phyloP scores from a whole-genome alignment of 2,888 invertebrate species.

The Leucoptera coffeella region DNA sequence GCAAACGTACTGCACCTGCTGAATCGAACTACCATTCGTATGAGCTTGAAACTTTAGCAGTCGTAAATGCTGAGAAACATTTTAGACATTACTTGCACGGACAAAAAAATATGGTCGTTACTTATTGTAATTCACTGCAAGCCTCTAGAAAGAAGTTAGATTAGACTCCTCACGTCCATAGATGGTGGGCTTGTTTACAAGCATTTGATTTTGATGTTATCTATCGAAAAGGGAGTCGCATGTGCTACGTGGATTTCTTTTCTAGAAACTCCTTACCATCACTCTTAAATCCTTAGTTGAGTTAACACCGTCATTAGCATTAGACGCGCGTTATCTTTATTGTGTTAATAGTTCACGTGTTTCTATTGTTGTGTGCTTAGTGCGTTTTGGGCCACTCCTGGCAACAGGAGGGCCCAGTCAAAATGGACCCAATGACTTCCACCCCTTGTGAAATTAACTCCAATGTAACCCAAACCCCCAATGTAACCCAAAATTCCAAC shows the following conservation, averaged over 20 bases:
- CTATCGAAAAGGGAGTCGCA: conserved; percentile 1
- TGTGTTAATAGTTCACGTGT: too few relatives aligned
- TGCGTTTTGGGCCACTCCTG: too few relatives aligned
- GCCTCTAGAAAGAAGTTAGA: conserved; percentile 7
- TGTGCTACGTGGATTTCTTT: conserved; percentile 1
- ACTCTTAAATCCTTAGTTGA: too few relatives aligned
- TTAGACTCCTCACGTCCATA: conserved; percentile 7
- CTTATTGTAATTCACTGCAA: conserved; percentile 8
- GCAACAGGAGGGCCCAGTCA: too few relatives aligned
- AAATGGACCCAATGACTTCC: too few relatives aligned
- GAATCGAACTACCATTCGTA: conserved; percentile 7
- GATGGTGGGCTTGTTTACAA: conserved; percentile 10
- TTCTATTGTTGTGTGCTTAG: too few relatives aligned
- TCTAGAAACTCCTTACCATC: neutral
- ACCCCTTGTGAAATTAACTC: too few relatives aligned
- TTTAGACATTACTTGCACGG: conserved; percentile 6
- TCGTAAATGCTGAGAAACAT: conserved; percentile 7
- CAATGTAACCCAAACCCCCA: too few relatives aligned
- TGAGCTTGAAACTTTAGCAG: conserved; percentile 10
- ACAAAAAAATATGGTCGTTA: conserved; percentile 4
- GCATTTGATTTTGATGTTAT: conserved; percentile 7
- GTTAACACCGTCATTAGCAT: too few relatives aligned
- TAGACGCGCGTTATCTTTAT: too few relatives aligned
- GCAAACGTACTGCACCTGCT: conserved; percentile 7
- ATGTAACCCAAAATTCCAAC: too few relatives aligned